Evolutionary conservation across 2,888 invertebrate genomes (phyloP), one percentile per base, ranked within the genome.

Genomic region (Micoletzkya japonica): DNA sequence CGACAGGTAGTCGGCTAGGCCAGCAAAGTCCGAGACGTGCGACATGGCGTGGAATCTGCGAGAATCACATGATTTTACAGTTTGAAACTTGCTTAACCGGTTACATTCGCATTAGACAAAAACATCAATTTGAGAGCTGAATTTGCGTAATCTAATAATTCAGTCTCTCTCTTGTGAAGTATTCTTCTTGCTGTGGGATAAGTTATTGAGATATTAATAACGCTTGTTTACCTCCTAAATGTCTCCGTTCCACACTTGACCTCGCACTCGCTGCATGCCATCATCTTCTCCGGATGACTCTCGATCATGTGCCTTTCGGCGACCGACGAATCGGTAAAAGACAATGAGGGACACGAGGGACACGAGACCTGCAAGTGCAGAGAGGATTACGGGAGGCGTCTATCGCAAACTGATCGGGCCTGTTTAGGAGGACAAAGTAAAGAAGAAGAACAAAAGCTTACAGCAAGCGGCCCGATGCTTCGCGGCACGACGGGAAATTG

Each of bases 301-400:
- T 63, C n/a, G 49, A n/a, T 30, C 49, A 26, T 49, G 63, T 63
- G 63, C 28, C 14, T 50, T 14, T 63, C 39, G 26, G 63, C 50
- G 4, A 32, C 63, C 0, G 32, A 1, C 20, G 49, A 32, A 34
- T 63, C 63, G 17, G n/a, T 39, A 50, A 63, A 63, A 17, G 49
- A 6, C 1, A 28, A 20, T 4, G 49, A 2, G 32, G 26, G 37
- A 10, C 37, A 7, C 63, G 39, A 28, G 24, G 63, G 3, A 17
- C 34, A 49, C 49, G 39, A 6, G n/a, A 26, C 20, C 52, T 52
- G 52, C 52, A 52, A 52, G 10, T 52, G 10, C n/a, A n/a, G n/a
- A n/a, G n/a, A n/a, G n/a, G n/a, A n/a, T n/a, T n/a, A n/a, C n/a
- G n/a, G n/a, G n/a, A n/a, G n/a, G n/a, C n/a, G n/a, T n/a, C n/a